A percentile compares a stretch with the other conserved stretches of the same genome.
phyloP scores from a whole-genome alignment of 2,888 invertebrate species.

The Idaea dimidiata region DNA sequence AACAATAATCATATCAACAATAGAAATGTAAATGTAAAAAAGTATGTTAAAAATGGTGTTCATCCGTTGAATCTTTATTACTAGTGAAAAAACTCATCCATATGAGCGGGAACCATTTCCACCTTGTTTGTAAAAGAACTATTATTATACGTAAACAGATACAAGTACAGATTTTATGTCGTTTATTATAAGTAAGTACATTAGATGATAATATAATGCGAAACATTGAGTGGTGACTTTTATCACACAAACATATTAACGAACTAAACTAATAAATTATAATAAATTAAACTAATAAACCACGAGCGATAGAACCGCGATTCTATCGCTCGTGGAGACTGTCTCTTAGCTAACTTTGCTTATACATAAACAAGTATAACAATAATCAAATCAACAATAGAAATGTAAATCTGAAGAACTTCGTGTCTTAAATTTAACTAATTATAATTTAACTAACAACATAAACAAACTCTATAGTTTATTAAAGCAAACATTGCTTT shows the following conservation, averaged over 20 bases:
- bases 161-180: too few relatives aligned
- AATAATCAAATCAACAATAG: not conserved
- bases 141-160: too few relatives aligned
- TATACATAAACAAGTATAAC: not conserved
- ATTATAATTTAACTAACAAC: not conserved
- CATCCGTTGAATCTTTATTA: too few relatives aligned
- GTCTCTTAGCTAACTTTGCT: not conserved
- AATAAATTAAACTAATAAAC: conserved; percentile 24
- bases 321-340: too few relatives aligned
- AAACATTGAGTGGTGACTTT: not conserved
- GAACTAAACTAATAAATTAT: conserved; percentile 11
- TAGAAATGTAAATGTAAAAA: too few relatives aligned
- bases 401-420: not conserved
- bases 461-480: not conserved
- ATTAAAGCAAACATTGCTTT: conserved; percentile 1
- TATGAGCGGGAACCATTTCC: too few relatives aligned
- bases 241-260: conserved; percentile 4
- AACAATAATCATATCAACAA: too few relatives aligned
- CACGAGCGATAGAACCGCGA: too few relatives aligned
- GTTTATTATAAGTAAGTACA: too few relatives aligned
- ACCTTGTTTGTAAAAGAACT: too few relatives aligned
- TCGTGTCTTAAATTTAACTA: not conserved
- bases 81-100: too few relatives aligned
- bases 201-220: not conserved
- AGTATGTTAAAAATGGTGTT: too few relatives aligned